These are phyloP conservation scores for Rhinolophus ferrumequinum DNA, from an alignment of 2,113 vertebrate genomes.

Conservation along the genomic window DNA sequence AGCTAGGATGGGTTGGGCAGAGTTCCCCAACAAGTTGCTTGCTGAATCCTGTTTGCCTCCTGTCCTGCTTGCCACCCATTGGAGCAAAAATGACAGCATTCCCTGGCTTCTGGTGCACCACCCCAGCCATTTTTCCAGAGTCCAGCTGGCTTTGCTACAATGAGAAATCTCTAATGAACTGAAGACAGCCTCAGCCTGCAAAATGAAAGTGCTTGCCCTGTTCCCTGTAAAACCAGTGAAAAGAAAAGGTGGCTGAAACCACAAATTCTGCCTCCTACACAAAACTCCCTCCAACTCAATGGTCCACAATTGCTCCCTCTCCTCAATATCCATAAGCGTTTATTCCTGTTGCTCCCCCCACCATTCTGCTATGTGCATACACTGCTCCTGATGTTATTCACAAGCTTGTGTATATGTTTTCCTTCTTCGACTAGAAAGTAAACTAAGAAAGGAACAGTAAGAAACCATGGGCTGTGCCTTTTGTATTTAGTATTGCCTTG, in stretches of 20 bases:
- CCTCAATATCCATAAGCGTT: background rate
- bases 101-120: background rate
- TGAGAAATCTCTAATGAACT: background rate
- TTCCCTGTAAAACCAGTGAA: background rate
- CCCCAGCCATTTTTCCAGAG: background rate
- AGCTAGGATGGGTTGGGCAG: background rate
- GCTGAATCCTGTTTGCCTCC: conserved; percentile 21
- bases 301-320: background rate
- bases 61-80: background rate
- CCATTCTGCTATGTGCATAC: background rate
- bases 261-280: background rate
- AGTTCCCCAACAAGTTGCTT: background rate
- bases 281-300: background rate
- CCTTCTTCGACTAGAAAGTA: background rate
- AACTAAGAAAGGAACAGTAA: background rate
- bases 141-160: background rate
- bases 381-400: background rate
- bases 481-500: background rate
- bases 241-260: background rate
- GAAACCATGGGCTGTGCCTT: background rate
- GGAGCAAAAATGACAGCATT: conserved; percentile 34
- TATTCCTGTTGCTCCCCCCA: background rate
- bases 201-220: background rate
- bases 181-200: background rate
- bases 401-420: background rate